Base-by-base conservation (phyloP, 2,113 vertebrate genomes). In the Carassius auratus region DNA sequence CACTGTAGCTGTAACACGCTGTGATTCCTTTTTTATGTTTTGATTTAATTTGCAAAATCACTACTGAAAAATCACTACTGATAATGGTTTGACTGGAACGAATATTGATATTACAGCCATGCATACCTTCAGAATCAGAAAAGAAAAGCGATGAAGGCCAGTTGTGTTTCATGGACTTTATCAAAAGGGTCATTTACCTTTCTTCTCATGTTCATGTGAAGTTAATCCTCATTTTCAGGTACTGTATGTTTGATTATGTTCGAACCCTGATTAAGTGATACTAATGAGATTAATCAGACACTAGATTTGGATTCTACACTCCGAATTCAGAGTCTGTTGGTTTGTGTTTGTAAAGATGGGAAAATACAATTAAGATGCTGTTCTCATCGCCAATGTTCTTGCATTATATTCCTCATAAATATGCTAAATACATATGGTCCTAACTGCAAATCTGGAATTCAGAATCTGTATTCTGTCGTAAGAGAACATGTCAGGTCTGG, bases 1-100 rank as follows among this genome's bases (percentile, higher is more conserved):
- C 90, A 90, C 91, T 92, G 68, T 3, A 84, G 78, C 57, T 75
- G 87, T 85, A 90, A 91, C 91, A 91, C 88, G 90, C 90, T 85
- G 91, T 86, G 88, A 90, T 88, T 59, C 71, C 84, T 88, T 61
- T 59, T 89, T 88, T 83, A 21, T 89, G 73, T 36, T 84, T 89
- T 36, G 90, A 84, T 80, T 90, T 88, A 8, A 69, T 64, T 74
- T 92, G 59, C 89, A 85, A 87, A 89, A 38, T 81, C 90, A 87
- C 89, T 89, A 86, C 86, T 86, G 85, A 64, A 76, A 76, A 52
- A 26, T 52, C 48, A 52, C 75, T 52, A 76, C 48, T 26, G 48
- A 55, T 50, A 50, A 75, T 76, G 15, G 48, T 74, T 74, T 48
- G 71, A 74, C 71, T 75, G 73, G 71, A 55, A 76, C 6, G 6